Conservation (phyloP, 2,888 invertebrate genomes). For the Gastrophysa polygoni region DNA sequence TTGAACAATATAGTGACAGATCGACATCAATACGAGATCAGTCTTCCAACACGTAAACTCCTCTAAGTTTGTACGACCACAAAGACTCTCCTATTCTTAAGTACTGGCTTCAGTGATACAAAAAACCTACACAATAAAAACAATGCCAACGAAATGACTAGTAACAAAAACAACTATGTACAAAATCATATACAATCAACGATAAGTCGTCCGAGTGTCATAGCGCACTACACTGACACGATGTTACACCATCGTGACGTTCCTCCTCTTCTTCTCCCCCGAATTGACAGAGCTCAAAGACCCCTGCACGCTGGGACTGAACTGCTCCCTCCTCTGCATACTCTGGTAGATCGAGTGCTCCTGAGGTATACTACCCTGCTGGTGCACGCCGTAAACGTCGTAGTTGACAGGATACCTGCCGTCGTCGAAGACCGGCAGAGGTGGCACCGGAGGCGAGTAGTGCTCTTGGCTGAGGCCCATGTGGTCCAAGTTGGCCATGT, state of each 20-base stretch:
- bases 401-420: conserved; percentile 58
- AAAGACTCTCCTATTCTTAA: conserved; percentile 13
- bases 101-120: conserved; percentile 24
- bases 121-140: conserved; percentile 11
- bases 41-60: conserved; percentile 26
- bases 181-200: conserved; percentile 30
- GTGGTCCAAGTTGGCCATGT: conserved; percentile 53
- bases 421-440: conserved; percentile 58
- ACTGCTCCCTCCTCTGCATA: conserved; percentile 57
- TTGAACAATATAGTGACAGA: background rate
- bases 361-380: conserved; percentile 43
- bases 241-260: conserved; percentile 67
- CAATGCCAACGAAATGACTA: conserved; percentile 26
- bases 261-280: conserved; percentile 63
- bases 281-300: conserved; percentile 65
- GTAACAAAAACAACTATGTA: conserved; percentile 24
- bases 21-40: conserved; percentile 28
- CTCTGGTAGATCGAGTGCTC: conserved; percentile 55
- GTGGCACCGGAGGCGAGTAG: conserved; percentile 62
- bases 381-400: conserved; percentile 59
- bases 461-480: no score
- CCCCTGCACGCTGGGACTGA: conserved; percentile 63
- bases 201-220: conserved; percentile 39
- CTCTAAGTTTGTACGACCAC: conserved; percentile 20
- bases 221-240: conserved; percentile 49